Conservation (phyloP, 1,140 invertebrate species). For the Prorops nasuta region DNA sequence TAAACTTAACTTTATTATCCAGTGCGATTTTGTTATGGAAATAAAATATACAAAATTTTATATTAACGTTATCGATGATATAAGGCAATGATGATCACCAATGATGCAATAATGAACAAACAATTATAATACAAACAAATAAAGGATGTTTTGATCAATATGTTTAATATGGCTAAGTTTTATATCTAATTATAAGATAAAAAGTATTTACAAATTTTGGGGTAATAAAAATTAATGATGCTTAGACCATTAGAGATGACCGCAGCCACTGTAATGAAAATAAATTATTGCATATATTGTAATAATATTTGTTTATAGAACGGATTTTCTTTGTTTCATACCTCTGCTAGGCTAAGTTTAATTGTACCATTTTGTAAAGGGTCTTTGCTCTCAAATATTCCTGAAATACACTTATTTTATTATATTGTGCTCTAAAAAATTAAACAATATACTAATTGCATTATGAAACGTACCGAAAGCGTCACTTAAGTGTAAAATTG, state of each 20-base stretch:
- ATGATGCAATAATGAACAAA: constrained; percentile 21
- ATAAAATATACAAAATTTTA: constrained; percentile 34
- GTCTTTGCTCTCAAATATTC: constrained; percentile 79
- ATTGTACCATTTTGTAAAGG: constrained; percentile 79
- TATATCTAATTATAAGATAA: constrained; percentile 18
- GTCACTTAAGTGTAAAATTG: constrained; percentile 83
- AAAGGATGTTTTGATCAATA: constrained; percentile 27
- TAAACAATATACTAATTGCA: background rate
- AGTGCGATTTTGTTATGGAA: constrained; percentile 32
- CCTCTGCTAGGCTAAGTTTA: constrained; percentile 77
- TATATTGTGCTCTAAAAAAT: background rate
- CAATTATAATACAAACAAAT: constrained; percentile 40
- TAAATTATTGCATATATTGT: background rate
- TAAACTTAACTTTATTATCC: constrained; percentile 39
- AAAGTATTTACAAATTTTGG: constrained; percentile 45
- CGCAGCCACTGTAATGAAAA: constrained; percentile 71
- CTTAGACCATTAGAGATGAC: constrained; percentile 70
- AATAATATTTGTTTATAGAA: background rate
- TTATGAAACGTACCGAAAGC: constrained; percentile 72
- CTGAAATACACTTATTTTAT: constrained; percentile 56
- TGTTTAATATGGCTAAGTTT: constrained; percentile 44
- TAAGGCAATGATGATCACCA: constrained; percentile 21
- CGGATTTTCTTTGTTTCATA: constrained; percentile 55
- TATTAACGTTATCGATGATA: constrained; percentile 21
- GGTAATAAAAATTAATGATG: constrained; percentile 18